Percentiles rank a stretch among this genome's conserved stretches.
Conservation (phyloP, 1,140 invertebrate genomes). For the Papilio polyxenes region DNA sequence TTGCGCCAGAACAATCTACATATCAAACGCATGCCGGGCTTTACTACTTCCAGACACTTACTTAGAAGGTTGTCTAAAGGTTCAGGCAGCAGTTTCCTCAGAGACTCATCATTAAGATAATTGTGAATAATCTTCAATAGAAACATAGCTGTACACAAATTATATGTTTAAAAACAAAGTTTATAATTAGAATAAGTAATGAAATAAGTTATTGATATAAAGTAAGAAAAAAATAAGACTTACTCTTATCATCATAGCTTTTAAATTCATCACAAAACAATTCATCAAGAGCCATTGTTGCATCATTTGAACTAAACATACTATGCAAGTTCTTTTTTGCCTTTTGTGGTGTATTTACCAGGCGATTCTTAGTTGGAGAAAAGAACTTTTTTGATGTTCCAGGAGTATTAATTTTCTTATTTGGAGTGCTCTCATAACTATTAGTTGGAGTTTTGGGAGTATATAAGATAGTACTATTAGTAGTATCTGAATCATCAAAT, state of each 20-base stretch:
- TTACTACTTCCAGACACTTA: slow-evolving; percentile 45
- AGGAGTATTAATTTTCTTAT: slow-evolving; percentile 41
- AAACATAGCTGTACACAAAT: slow-evolving; percentile 58
- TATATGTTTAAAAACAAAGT: slow-evolving; percentile 33
- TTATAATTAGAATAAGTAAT: not conserved
- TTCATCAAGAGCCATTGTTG: slow-evolving; percentile 38
- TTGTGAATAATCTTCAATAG: slow-evolving; percentile 58
- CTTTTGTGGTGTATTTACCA: slow-evolving; percentile 48
- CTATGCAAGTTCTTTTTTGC: slow-evolving; percentile 48
- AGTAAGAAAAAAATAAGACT: slow-evolving; percentile 44
- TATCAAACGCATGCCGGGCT: slow-evolving; percentile 56
- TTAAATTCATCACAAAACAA: slow-evolving; percentile 42
- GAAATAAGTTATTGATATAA: not conserved
- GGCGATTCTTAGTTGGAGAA: slow-evolving; percentile 64
- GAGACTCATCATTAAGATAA: slow-evolving; percentile 49
- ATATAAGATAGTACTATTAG: slow-evolving; percentile 46
- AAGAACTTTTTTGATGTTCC: slow-evolving; percentile 54
- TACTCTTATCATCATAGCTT: slow-evolving; percentile 68
- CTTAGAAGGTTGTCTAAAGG: slow-evolving; percentile 48
- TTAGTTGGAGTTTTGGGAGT: slow-evolving; percentile 42
- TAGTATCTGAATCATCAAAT: slow-evolving; percentile 3
- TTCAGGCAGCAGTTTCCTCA: slow-evolving; percentile 52
- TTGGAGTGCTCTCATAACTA: slow-evolving; percentile 42
- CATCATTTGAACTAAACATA: slow-evolving; percentile 22
- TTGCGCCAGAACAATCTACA: slow-evolving; percentile 67